A percentile compares a stretch with the other conserved stretches of the same genome.
Evolutionary conservation across 2,888 invertebrate species (phyloP).

Genomic region (Drosophila lacicola): DNA sequence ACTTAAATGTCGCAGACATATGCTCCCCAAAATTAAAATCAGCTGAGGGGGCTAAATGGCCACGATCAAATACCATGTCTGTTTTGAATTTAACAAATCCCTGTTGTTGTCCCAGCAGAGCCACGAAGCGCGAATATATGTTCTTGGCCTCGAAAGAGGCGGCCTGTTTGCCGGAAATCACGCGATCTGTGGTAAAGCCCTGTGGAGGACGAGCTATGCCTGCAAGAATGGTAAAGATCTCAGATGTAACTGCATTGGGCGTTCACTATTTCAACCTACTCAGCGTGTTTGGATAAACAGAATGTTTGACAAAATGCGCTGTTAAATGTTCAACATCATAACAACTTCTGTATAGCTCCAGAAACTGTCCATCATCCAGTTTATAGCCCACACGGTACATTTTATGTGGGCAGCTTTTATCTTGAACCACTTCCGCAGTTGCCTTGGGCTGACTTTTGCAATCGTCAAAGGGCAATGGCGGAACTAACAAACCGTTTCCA

Average conservation of each 20-base stretch:
- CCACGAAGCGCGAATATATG: conserved; percentile 44
- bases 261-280: conserved; percentile 34
- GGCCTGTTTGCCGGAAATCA: conserved; percentile 32
- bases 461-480: too few relatives aligned
- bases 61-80: conserved; percentile 81
- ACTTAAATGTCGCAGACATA: conserved; percentile 85
- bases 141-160: conserved; percentile 36
- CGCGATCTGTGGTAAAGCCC: conserved; percentile 37
- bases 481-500: too few relatives aligned
- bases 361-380: conserved; percentile 25
- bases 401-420: too few relatives aligned
- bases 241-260: background rate
- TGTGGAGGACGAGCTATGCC: conserved; percentile 20
- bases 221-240: background rate
- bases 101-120: conserved; percentile 37
- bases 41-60: conserved; percentile 85
- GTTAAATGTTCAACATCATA: conserved; percentile 11
- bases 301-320: conserved; percentile 42
- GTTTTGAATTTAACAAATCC: background rate
- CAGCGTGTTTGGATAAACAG: conserved; percentile 11
- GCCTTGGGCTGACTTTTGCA: too few relatives aligned
- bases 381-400: too few relatives aligned
- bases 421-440: too few relatives aligned
- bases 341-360: conserved; percentile 62
- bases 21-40: conserved; percentile 85